Evolutionary conservation across 2,113 vertebrate genomes (phyloP).

Genomic region (Eretmochelys imbricata): DNA sequence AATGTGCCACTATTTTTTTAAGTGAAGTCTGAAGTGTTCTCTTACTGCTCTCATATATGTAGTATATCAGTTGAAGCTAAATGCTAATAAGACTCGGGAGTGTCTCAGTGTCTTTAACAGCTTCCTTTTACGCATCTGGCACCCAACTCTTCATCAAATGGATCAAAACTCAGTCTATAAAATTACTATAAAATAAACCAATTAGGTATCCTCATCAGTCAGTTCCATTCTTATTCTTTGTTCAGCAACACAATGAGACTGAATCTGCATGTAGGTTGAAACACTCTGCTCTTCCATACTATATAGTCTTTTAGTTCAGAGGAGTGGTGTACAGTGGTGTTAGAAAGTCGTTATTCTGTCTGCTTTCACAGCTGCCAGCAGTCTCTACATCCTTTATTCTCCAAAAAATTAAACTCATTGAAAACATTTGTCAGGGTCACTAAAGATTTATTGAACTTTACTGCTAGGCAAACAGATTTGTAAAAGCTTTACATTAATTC

Average conservation of each 20-base stretch:
- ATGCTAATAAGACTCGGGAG: neutral
- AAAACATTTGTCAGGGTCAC: neutral
- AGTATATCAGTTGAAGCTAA: neutral
- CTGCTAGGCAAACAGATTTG: neutral
- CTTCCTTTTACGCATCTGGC: slow-evolving; percentile 11
- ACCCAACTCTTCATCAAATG: neutral
- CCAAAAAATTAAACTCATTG: slow-evolving; percentile 21
- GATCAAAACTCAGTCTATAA: neutral
- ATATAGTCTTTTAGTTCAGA: neutral
- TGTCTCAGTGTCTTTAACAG: neutral
- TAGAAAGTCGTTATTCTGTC: neutral
- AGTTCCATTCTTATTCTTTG: neutral
- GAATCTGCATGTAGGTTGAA: slow-evolving; percentile 19
- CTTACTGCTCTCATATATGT: neutral
- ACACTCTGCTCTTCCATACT: neutral
- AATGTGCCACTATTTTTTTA: neutral
- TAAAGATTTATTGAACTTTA: neutral
- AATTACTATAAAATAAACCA: neutral
- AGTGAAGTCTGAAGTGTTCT: neutral
- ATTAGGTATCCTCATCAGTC: slow-evolving; percentile 1
- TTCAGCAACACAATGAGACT: neutral
- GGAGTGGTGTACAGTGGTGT: neutral
- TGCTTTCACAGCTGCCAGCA: neutral
- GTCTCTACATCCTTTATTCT: neutral
- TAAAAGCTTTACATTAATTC: neutral